A percentile compares a stretch with the other conserved stretches of the same genome.
Conservation (phyloP, 2,888 invertebrate genomes). For the Paralinhomoeus sp. region DNA sequence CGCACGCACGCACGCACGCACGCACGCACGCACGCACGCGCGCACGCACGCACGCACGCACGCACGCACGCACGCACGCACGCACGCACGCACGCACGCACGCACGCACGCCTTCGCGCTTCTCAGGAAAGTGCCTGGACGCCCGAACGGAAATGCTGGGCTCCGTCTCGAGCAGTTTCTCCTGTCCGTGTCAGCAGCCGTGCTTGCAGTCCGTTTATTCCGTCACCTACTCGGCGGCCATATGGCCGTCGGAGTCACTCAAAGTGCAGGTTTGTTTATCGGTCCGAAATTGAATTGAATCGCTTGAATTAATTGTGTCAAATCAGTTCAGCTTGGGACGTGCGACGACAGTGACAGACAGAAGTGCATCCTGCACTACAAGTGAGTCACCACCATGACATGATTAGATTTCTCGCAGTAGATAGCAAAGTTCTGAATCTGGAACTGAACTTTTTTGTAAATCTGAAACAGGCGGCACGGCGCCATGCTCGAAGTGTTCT, state of each 20-base stretch:
- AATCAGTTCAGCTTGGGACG: constrained; percentile 10
- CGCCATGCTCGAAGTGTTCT: constrained; percentile 4
- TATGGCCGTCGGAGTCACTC: neutral
- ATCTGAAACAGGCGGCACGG: constrained; percentile 3
- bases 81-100: too few species aligned
- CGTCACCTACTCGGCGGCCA: constrained; percentile 3
- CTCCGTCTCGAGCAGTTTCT: constrained; percentile 6
- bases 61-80: too few species aligned
- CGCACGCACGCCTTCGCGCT: too few species aligned
- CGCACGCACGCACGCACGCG: too few species aligned
- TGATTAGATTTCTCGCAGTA: neutral
- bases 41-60: too few species aligned
- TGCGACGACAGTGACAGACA: constrained; percentile 13
- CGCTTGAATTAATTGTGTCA: too few species aligned
- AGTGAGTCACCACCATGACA: constrained; percentile 7
- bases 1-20: too few species aligned
- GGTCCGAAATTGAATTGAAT: too few species aligned
- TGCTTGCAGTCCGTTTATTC: constrained; percentile 19
- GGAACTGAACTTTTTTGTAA: neutral
- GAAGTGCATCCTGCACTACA: constrained; percentile 18
- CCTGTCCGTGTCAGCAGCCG: constrained; percentile 16
- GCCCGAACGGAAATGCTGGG: constrained; percentile 14
- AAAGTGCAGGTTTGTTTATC: neutral
- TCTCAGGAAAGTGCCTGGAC: constrained; percentile 18
- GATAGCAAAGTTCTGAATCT: neutral